These are phyloP conservation scores for Metopolophium dirhodum DNA, from an alignment of 1,140 invertebrate species.

Conservation along the genomic window DNA sequence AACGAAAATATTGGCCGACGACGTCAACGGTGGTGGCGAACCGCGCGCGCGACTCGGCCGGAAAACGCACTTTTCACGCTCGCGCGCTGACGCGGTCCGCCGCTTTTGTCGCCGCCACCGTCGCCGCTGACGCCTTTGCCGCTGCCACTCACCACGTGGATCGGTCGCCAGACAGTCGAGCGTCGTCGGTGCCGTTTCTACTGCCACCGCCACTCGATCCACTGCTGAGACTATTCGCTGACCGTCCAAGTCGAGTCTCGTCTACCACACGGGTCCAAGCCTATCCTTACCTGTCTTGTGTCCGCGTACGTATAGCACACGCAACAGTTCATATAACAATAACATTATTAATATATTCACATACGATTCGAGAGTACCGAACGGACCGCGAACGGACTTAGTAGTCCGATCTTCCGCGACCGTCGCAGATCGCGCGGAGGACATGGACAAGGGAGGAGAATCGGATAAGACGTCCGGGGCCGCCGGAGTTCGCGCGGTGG, in stretches of 20 bases:
- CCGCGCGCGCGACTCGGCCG: constrained; percentile 29
- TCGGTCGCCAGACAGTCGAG: constrained; percentile 27
- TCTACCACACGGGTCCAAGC: background rate
- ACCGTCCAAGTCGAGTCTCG: background rate
- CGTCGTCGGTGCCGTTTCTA: constrained; percentile 15
- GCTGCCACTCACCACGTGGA: constrained; percentile 38
- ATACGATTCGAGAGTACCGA: background rate
- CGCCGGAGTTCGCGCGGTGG: background rate
- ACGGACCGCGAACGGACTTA: background rate
- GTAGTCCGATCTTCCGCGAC: background rate
- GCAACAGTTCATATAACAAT: background rate
- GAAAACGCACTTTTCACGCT: background rate
- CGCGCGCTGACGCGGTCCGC: background rate
- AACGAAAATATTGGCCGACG: background rate
- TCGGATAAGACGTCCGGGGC: background rate
- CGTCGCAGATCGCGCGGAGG: background rate
- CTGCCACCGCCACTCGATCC: background rate
- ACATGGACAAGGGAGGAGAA: background rate
- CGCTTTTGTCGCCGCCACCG: background rate
- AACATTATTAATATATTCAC: background rate
- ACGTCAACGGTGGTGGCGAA: background rate
- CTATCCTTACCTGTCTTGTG: background rate
- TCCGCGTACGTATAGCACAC: background rate
- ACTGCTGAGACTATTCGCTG: background rate
- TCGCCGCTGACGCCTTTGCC: background rate